Percentiles rank a stretch among this genome's conserved stretches.
phyloP scores from a whole-genome alignment of 2,888 invertebrate species.

The Bombylius major region DNA sequence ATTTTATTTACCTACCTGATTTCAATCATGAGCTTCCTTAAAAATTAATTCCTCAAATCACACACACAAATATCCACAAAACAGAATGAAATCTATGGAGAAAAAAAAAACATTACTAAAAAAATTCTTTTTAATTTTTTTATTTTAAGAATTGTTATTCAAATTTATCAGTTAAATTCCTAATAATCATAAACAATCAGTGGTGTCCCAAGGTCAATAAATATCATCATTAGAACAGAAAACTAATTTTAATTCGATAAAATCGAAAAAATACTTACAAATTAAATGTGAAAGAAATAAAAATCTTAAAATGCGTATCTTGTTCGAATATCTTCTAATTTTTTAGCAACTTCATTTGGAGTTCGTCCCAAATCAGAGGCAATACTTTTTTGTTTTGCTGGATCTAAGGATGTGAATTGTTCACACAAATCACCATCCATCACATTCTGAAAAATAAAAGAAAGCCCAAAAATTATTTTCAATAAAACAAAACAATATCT shows the following conservation, averaged over 20 bases:
- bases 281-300: not conserved
- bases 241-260: not conserved
- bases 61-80: too few species aligned
- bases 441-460: conserved; percentile 61
- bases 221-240: not conserved
- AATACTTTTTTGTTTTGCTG: conserved; percentile 86
- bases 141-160: too few species aligned
- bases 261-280: not conserved
- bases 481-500: not conserved
- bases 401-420: conserved; percentile 93
- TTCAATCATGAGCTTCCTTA: too few species aligned
- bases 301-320: conserved; percentile 87
- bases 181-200: not conserved
- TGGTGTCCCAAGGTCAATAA: not conserved
- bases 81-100: too few species aligned
- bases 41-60: too few species aligned
- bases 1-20: too few species aligned
- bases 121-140: too few species aligned
- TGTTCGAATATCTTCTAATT: conserved; percentile 95
- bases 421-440: conserved; percentile 99
- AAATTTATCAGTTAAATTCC: not conserved
- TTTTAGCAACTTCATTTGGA: conserved; percentile 94
- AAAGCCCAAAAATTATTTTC: not conserved
- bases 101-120: too few species aligned
- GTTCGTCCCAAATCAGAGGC: conserved; percentile 89